Evolutionary conservation across 2,888 invertebrate species (phyloP).

Genomic region (Tethea ocularis): DNA sequence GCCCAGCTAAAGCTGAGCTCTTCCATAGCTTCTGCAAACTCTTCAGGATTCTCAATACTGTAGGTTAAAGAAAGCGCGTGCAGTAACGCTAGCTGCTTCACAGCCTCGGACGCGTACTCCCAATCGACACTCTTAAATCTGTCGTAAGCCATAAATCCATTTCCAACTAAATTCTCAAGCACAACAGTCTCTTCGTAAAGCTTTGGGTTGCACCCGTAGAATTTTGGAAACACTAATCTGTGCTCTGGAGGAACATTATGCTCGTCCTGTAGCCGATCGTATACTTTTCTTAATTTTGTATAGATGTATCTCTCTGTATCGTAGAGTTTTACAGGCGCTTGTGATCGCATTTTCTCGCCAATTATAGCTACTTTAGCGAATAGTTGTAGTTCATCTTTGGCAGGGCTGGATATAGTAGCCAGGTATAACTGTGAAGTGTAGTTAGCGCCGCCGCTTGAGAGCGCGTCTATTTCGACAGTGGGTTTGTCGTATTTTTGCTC

Average conservation of each 20-base stretch:
- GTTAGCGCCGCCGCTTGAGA: slow-evolving; percentile 53
- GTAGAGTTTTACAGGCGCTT: slow-evolving; percentile 37
- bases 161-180: slow-evolving; percentile 53
- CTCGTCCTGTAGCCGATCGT: slow-evolving; percentile 45
- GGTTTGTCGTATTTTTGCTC: slow-evolving; percentile 36
- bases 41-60: slow-evolving; percentile 46
- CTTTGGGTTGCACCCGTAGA: slow-evolving; percentile 45
- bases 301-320: slow-evolving; percentile 53
- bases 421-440: slow-evolving; percentile 43
- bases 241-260: slow-evolving; percentile 39
- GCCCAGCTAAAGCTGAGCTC: slow-evolving; percentile 28
- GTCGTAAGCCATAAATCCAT: slow-evolving; percentile 52
- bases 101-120: slow-evolving; percentile 52
- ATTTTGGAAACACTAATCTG: slow-evolving; percentile 46
- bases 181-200: slow-evolving; percentile 53
- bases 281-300: slow-evolving; percentile 42
- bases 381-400: slow-evolving; percentile 34
- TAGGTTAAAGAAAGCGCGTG: slow-evolving; percentile 66
- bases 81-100: slow-evolving; percentile 59
- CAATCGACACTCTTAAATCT: slow-evolving; percentile 56
- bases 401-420: slow-evolving; percentile 27
- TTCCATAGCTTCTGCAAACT: slow-evolving; percentile 39
- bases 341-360: slow-evolving; percentile 43
- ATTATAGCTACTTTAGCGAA: slow-evolving; percentile 59
- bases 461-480: slow-evolving; percentile 37